phyloP scores from a whole-genome alignment of 2,113 vertebrate species.

The Heterocephalus glaber region DNA sequence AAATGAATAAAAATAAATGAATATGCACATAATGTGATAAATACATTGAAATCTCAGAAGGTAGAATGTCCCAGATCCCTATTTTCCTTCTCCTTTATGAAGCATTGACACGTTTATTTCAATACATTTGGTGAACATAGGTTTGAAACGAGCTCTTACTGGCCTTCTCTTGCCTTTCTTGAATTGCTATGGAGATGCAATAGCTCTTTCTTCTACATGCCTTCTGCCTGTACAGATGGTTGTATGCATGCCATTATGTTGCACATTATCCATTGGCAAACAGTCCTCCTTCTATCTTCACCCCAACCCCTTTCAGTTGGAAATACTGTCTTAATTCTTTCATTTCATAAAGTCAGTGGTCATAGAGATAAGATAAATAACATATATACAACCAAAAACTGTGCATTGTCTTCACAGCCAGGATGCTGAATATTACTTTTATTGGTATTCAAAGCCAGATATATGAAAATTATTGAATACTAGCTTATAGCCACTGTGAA shows the following conservation, averaged over 20 bases:
- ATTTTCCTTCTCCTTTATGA: not conserved
- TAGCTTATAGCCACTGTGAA: not conserved
- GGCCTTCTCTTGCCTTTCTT: not conserved
- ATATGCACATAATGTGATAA: accelerated
- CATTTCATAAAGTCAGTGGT: not conserved
- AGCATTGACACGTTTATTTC: not conserved
- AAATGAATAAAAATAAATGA: not conserved
- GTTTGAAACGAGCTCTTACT: not conserved
- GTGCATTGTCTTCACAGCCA: not conserved
- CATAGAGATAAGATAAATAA: not conserved
- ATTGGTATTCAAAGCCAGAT: not conserved
- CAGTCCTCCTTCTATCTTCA: not conserved
- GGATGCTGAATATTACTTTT: not conserved
- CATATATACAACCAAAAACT: not conserved
- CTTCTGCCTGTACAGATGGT: not conserved
- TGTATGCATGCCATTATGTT: not conserved
- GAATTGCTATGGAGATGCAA: not conserved
- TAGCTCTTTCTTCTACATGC: not conserved
- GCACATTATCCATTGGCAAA: not conserved
- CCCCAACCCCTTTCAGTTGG: not conserved
- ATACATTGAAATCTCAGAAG: not conserved
- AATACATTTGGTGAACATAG: not conserved
- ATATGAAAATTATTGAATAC: not conserved
- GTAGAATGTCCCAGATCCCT: not conserved
- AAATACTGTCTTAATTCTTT: not conserved